Percentiles rank a stretch among this genome's conserved stretches.
Evolutionary conservation across 1,140 invertebrate species (phyloP).

Genomic region (Vollenhovia emeryi): DNA sequence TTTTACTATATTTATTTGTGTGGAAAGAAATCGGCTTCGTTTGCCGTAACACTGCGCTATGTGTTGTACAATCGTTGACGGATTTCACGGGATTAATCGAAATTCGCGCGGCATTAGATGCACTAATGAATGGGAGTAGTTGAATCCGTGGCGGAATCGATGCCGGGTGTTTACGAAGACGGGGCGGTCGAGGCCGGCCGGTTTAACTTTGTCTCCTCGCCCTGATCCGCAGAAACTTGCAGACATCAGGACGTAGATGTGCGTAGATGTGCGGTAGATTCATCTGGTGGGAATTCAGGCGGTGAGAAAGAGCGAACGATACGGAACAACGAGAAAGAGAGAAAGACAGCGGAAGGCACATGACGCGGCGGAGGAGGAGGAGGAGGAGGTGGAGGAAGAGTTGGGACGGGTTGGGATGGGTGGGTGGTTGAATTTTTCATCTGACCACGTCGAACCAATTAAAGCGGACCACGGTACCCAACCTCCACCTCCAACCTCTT

Average conservation of each 20-base stretch:
- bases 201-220: constrained; percentile 63
- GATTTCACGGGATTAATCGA: constrained; percentile 20
- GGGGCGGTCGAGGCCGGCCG: constrained; percentile 47
- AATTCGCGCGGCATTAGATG: constrained; percentile 31
- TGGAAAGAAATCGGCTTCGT: neutral
- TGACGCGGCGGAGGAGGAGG: constrained; percentile 54
- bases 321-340: constrained; percentile 38
- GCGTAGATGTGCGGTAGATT: constrained; percentile 66
- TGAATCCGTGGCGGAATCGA: constrained; percentile 38
- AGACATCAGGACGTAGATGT: constrained; percentile 24
- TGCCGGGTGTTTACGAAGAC: constrained; percentile 54
- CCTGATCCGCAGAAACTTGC: constrained; percentile 35
- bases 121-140: constrained; percentile 42
- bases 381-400: constrained; percentile 38
- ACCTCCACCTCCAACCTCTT: constrained; percentile 75
- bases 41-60: neutral
- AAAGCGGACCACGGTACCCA: constrained; percentile 82
- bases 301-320: constrained; percentile 32
- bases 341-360: constrained; percentile 39
- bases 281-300: constrained; percentile 65
- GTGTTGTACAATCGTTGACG: neutral
- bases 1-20: neutral
- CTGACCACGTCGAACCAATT: constrained; percentile 85
- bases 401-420: constrained; percentile 50
- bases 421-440: constrained; percentile 84